phyloP scores from a whole-genome alignment of 2,113 vertebrate genomes.

The Coryphaenoides rupestris region DNA sequence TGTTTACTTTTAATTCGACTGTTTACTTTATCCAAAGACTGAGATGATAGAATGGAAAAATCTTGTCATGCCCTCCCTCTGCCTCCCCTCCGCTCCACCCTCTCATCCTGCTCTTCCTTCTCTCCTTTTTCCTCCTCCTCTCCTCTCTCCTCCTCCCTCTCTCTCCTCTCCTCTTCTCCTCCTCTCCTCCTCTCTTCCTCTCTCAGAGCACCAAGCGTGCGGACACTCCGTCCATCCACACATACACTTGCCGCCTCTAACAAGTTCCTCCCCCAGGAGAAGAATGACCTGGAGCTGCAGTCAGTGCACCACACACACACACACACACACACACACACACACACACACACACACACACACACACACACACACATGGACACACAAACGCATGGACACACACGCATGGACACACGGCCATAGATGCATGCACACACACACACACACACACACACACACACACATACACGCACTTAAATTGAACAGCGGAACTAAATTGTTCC shows the following conservation, averaged over 20 bases:
- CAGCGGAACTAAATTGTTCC: too few species aligned
- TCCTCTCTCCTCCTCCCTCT: neutral
- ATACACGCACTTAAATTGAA: too few species aligned
- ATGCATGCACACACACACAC: too few species aligned
- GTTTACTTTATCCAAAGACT: too few species aligned
- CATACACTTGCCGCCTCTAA: slow-evolving; percentile 92
- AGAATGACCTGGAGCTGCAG: slow-evolving; percentile 86
- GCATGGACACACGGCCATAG: too few species aligned
- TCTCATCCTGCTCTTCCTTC: neutral
- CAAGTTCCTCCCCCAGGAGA: slow-evolving; percentile 90
- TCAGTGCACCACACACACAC: slow-evolving; percentile 62
- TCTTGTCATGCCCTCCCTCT: slow-evolving; percentile 4
- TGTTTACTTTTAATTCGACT: too few species aligned
- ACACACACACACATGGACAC: too few species aligned
- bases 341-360: too few species aligned
- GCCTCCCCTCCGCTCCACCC: neutral
- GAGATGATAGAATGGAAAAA: too few species aligned
- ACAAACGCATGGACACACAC: too few species aligned
- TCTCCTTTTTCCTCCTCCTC: neutral
- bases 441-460: too few species aligned
- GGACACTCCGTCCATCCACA: slow-evolving; percentile 82
- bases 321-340: too few species aligned
- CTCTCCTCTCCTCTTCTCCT: neutral
- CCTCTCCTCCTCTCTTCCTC: slow-evolving; percentile 8
- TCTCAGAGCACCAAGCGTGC: slow-evolving; percentile 60